Evolutionary conservation across 2,888 invertebrate species (phyloP), one percentile per base, ranked within the genome.

Genomic region (Melipona beecheii): DNA sequence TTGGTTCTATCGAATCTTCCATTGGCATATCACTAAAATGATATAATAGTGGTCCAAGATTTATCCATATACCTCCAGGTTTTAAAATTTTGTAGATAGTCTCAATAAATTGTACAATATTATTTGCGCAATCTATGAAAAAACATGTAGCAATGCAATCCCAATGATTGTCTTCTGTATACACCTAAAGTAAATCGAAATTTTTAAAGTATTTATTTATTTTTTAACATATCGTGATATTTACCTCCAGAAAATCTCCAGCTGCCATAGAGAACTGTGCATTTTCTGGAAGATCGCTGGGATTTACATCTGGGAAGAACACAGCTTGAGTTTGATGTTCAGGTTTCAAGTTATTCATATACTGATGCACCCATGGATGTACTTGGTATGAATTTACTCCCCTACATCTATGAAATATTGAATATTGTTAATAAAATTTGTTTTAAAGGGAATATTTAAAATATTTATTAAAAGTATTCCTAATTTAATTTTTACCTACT

Each of bases 121-220:
- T 99, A 82, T 98, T 98, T 0, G 99, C 99, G 92, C 99, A 99
- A 95, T 99, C 99, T 78, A 99, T 98, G 94, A 99, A 99, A 95
- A 99, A 99, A 90, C 99, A 99, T 0, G 99, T 99, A 0, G 98
- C 98, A 0, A 99, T 97, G 93, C 98, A 98, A 92, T 99, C 97
- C 97, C 99, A 99, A 73, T 96, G 96, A 84, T 97, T 96, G 65
- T 95, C 91, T 62, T 96, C 96, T 2, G 95, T 96, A 93, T 97
- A 97, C 1, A 97, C 96, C 96, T 96, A 92, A 6, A 91, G 89
- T 86, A 21, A 71, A 27, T 15, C n/a, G 2, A 19, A 60, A 24
- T 17, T 36, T 62, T 76, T 24, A 36, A 56, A 21, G 19, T 2
- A 21, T 43, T 69, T 65, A n/a, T 24, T 62, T 19, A 49, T 65